Evolutionary conservation across 2,113 vertebrate genomes (phyloP).

Genomic region (Ovis canadensis): DNA sequence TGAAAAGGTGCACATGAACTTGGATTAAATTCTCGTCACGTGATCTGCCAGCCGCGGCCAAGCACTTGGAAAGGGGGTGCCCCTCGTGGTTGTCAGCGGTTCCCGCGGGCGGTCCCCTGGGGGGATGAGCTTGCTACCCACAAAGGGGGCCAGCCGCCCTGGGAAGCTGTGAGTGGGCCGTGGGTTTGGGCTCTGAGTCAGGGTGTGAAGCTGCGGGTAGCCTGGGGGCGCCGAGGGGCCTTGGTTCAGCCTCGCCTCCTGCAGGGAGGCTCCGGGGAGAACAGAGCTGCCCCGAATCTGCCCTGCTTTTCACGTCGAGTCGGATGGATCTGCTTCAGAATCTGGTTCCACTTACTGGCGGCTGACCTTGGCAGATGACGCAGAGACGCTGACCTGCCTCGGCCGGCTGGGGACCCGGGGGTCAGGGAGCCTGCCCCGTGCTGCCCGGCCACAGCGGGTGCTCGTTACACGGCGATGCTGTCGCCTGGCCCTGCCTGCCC

Average conservation of each 20-base stretch:
- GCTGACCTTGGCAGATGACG: background rate
- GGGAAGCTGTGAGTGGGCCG: background rate
- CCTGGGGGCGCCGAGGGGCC: background rate
- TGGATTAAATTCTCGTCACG: conserved; percentile 50
- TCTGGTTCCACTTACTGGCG: background rate
- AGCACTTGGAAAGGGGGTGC: conserved; percentile 52
- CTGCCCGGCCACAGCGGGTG: accelerated
- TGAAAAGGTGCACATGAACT: conserved; percentile 50
- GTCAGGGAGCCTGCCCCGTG: background rate
- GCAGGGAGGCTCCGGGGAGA: background rate
- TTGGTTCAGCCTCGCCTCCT: background rate
- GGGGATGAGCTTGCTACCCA: conserved; percentile 29
- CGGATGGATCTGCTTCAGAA: background rate
- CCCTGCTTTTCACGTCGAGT: background rate
- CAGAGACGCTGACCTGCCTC: background rate
- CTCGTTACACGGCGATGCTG: accelerated
- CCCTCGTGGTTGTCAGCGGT: background rate
- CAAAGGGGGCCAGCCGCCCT: background rate
- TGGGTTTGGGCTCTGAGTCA: background rate
- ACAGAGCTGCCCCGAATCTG: background rate
- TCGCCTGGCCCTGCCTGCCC: accelerated
- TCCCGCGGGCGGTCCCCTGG: background rate
- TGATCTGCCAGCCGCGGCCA: conserved; percentile 38
- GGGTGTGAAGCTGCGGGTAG: background rate
- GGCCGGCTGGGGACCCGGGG: background rate